Conservation (phyloP, 2,113 vertebrate species). For the Etia nguti region DNA sequence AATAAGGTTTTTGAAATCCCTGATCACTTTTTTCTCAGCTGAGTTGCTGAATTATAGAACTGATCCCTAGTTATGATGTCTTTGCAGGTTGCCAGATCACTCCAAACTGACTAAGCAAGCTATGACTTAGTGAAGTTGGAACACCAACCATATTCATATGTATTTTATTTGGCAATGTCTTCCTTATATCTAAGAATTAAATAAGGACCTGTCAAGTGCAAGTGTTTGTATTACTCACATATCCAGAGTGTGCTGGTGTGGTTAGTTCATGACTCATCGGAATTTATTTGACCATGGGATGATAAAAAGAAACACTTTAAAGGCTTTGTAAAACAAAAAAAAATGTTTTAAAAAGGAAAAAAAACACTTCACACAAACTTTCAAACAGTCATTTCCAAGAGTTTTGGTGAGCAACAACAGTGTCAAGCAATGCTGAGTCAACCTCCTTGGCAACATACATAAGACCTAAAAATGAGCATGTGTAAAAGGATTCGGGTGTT, state of each 20-base stretch:
- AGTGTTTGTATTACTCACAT: constrained; percentile 30
- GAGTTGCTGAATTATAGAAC: not conserved
- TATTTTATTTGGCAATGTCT: constrained; percentile 19
- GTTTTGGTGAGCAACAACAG: constrained; percentile 26
- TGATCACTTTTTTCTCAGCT: not conserved
- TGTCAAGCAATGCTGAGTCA: constrained; percentile 51
- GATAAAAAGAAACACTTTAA: constrained; percentile 1
- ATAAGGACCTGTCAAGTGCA: not conserved
- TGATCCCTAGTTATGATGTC: not conserved
- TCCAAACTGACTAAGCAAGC: not conserved
- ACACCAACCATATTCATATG: not conserved
- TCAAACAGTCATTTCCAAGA: constrained; percentile 26
- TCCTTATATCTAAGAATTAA: constrained; percentile 1
- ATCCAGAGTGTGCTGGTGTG: not conserved
- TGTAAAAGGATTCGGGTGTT: constrained; percentile 10
- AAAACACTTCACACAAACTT: not conserved
- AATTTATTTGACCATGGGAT: constrained; percentile 13
- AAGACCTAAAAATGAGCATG: not conserved
- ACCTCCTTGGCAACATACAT: constrained; percentile 17
- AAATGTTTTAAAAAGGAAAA: not conserved
- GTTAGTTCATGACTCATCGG: constrained; percentile 38
- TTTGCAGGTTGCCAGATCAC: not conserved
- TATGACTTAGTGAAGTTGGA: not conserved
- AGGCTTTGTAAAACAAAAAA: not conserved
- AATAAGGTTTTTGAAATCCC: not conserved